Evolutionary conservation across 2,797 vertebrate genomes (phyloP).

Genomic region (Channa striata): DNA sequence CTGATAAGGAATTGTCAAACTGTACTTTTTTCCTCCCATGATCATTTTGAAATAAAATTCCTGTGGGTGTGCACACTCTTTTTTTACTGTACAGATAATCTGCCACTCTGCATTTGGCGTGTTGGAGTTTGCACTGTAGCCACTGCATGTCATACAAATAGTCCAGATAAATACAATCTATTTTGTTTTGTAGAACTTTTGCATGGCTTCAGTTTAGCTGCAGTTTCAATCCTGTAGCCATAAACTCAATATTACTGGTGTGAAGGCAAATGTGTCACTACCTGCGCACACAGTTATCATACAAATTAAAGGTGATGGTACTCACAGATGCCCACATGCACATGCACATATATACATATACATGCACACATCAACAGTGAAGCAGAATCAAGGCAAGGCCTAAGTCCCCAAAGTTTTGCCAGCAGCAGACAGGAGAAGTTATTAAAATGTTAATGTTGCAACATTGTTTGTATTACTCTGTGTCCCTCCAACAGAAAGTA

Average conservation of each 20-base stretch:
- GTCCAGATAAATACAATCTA: not conserved
- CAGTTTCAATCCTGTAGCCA: not conserved
- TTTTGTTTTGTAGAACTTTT: no score
- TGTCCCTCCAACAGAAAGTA: conserved; percentile 48
- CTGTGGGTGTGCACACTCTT: not conserved
- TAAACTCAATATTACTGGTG: not conserved
- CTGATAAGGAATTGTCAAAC: no score
- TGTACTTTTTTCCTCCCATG: no score
- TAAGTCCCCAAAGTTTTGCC: conserved; percentile 13
- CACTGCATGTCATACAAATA: not conserved
- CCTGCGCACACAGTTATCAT: not conserved
- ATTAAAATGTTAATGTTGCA: conserved; percentile 41
- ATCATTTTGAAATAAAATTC: not conserved
- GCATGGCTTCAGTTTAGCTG: not conserved
- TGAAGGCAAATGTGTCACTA: not conserved
- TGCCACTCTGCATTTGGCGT: not conserved
- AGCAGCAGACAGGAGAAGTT: conserved; percentile 16
- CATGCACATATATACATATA: conserved; percentile 1
- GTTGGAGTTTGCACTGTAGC: not conserved
- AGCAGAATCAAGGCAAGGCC: conserved; percentile 31
- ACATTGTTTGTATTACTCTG: conserved; percentile 64
- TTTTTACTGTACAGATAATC: conserved; percentile 2
- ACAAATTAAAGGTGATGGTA: conserved; percentile 6
- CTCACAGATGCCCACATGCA: not conserved
- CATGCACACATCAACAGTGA: conserved; percentile 11